Base-by-base conservation (phyloP, 2,888 invertebrate genomes). In the Charanyca ferruginea region DNA sequence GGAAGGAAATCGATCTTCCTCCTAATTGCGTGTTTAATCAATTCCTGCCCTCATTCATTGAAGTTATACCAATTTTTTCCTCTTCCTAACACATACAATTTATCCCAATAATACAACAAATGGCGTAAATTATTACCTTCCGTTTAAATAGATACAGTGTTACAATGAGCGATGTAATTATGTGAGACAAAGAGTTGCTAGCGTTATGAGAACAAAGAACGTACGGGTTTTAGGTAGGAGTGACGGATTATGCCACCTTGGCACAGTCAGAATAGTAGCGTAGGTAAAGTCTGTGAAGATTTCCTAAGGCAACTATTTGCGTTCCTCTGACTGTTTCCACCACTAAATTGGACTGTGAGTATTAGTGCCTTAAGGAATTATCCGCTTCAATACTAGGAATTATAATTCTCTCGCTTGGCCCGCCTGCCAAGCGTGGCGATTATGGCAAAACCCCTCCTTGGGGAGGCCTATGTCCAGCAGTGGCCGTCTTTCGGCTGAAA, bases 81-180 rank as follows among this genome's bases (percentile, higher is more conserved):
- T 38, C 16, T 49, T 75, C 23, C 23, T 1, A 53, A 11, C 58
- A 13, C 52, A 55, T 53, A 23, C 41, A 32, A 49, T 45, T 28
- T 57, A 44, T 41, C 49, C 11, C 42, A 62, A 67, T 79, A 79
- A 49, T 59, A 53, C 28, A 52, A 44, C 22, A 58, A 73, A 74
- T 71, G 38, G 52, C 65, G 61, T 60, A 68, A 75, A 61, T 75
- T 67, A 74, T 75, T 67, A 58, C 60, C 45, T 32, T 49, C 22
- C 62, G 63, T 66, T 71, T 67, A 61, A 70, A 68, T 66, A 72
- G 64, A 68, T 67, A 64, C 42, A 57, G 62, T 64, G 52, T 58
- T 63, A 71, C 68, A 80, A 77, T 74, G 52, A 66, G 72, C 63
- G 68, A 67, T 69, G 74, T 80, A 80, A 80, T 83, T 83, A 80